Base-by-base conservation (phyloP, 2,797 vertebrate species). In the Sebastiscus albofasciatus region DNA sequence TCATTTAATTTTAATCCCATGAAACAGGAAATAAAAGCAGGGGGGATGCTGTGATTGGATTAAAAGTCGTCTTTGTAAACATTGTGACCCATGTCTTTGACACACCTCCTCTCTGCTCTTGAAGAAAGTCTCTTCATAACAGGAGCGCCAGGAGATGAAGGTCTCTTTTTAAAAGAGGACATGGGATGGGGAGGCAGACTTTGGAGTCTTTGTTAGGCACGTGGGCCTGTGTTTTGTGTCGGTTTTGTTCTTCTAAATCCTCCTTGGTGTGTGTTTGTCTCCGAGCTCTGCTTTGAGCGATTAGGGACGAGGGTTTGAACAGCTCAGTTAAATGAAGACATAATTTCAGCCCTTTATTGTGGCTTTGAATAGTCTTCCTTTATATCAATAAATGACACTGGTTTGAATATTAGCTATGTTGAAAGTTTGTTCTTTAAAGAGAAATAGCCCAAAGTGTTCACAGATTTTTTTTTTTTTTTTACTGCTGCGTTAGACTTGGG, bases 51-150 rank as follows among this genome's bases (percentile, higher is more conserved):
- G 86, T 94, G 93, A 95, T 94, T 93, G 96, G 95, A 96, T 96
- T 95, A 94, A 94, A 94, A 94, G 92, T 93, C 58, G 86, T 83
- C 93, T 96, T 93, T 94, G 92, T 95, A 95, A 95, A 95, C 93
- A 94, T 74, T 93, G 92, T 95, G 95, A 96, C 96, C 94, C 91
- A 84, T 92, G 94, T 94, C 93, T 96, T 93, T 95, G 94, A 95
- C 93, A 94, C 83, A 65, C 89, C 91, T 93, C 91, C 89, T 90
- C 91, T 83, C 85, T 82, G 82, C 82, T 91, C 91, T 93, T 92
- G 87, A 93, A 93, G 90, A 89, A 92, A 92, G 87, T 92, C 86
- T 94, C 93, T 93, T 93, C 93, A 92, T 92, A 92, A 92, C 90
- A 84, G 79, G 85, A 90, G 67, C 74, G 62, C 78, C 68, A 62